Base-by-base conservation (phyloP, 2,113 vertebrate species). In the Anarhynchus alexandrinus region DNA sequence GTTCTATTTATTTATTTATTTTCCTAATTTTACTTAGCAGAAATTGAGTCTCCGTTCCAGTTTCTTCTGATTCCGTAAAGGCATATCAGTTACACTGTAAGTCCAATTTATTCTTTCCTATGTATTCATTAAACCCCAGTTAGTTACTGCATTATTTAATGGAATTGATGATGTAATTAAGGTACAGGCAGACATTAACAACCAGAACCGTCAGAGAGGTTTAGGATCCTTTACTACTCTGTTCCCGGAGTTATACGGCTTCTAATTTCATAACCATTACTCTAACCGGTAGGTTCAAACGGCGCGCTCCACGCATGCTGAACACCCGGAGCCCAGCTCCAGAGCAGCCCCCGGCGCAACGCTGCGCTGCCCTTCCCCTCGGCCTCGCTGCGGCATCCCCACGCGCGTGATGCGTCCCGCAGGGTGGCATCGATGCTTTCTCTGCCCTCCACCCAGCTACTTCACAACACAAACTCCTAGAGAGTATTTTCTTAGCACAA, bases 191-290 rank as follows among this genome's bases (percentile, higher is more conserved):
- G 94, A 54, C 94, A 42, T 82, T 94, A 95, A 88, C 71, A 74
- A 85, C 83, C 86, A 88, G 82, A 89, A 70, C 81, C 17, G 3
- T 81, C 90, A 87, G 91, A 73, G 94, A 93, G 93, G 87, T 90
- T 93, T 43, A 94, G 96, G 92, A 76, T 64, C 96, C 86, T 77
- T 93, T 76, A 90, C 85, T 81, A 5, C 92, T 20, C 71, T n/a
- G 18, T 10, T 82, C 83, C 80, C 1, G 1, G 81, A 76, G 64
- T 94, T 92, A 87, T 59, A 88, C 29, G 21, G 83, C 80, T 61
- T n/a, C 90, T 84, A 42, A 38, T 87, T 84, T 79, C 69, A 5
- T 19, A 36, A 30, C 45, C 17, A 21, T 54, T 20, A 13, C 88
- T 67, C 66, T 16, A 55, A 11, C 9, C 6, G 17, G 62, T 12